Evolutionary conservation across 2,888 invertebrate genomes (phyloP), one percentile per base, ranked within the genome.

Genomic region (Cataglyphis altisquamis): DNA sequence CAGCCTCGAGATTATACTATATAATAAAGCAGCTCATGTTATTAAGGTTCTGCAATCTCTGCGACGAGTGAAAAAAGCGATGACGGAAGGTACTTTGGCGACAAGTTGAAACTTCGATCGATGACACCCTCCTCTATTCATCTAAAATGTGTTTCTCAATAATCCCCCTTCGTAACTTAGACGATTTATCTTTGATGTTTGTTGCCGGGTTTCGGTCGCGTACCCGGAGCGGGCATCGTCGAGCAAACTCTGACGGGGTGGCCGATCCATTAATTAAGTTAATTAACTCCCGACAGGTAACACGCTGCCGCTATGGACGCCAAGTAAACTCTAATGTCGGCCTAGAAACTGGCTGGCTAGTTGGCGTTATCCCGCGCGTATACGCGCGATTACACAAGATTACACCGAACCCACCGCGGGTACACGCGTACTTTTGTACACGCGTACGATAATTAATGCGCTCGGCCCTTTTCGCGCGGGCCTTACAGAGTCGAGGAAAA

Each of bases 231-330:
- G 84, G 48, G 81, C 78, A 84, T 70, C 86, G 74, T 82, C 86
- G 89, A 90, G 89, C 86, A 91, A 91, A 91, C 92, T 91, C 90
- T 89, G 90, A 91, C 91, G 86, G 88, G 86, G 84, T 82, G 87
- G 91, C 91, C 91, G 88, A 93, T 93, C 92, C 91, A 93, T 93
- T 93, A 93, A 93, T 93, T 92, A 93, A 91, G 88, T 91, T 93
- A 93, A 93, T 93, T 92, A 93, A 92, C 91, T 92, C 89, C 82
- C 85, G 91, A 89, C 91, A 90, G 89, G 91, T 91, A 91, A 92
- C 92, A 91, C 88, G 91, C 84, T 86, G 87, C 88, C 86, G 85
- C 87, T 89, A 91, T 91, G 89, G 88, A 89, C 86, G 86, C 88
- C 84, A 87, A 92, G 91, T 89, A 91, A 92, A 91, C 91, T 91